Conservation (phyloP, 2,797 vertebrate species). For the Mus minutoides region DNA sequence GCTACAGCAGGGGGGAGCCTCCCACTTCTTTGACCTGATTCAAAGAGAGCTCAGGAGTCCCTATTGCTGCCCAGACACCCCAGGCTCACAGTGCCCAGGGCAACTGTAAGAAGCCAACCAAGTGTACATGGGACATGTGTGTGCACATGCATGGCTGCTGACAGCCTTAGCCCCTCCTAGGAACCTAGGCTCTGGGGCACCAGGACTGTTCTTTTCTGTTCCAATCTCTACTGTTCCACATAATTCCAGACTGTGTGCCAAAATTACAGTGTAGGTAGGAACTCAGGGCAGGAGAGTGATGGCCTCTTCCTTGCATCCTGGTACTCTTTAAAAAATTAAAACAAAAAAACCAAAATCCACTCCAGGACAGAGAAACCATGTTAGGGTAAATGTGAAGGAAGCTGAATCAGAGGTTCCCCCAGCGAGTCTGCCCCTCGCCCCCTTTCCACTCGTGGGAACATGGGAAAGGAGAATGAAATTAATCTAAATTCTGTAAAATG, state of each 20-base stretch:
- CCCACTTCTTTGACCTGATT: not conserved
- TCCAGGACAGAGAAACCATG: not conserved
- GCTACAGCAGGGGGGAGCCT: not conserved
- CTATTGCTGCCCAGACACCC: not conserved
- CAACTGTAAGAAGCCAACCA: not conserved
- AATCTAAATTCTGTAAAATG: constrained; percentile 1
- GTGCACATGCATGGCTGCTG: not conserved
- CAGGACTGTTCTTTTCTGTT: not conserved
- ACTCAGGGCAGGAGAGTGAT: not conserved
- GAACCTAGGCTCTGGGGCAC: constrained; percentile 1
- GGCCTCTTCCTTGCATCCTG: not conserved
- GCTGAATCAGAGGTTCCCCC: not conserved
- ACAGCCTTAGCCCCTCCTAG: not conserved
- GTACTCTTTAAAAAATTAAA: not conserved
- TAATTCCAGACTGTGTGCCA: not conserved
- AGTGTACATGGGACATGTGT: not conserved
- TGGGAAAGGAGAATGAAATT: not conserved
- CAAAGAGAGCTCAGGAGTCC: not conserved
- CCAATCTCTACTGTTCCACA: not conserved
- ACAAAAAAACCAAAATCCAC: not conserved
- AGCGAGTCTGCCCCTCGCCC: not conserved
- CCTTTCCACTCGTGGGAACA: not conserved
- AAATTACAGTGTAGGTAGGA: not conserved
- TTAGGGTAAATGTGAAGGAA: not conserved
- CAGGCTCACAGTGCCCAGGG: not conserved